phyloP scores from a whole-genome alignment of 2,888 invertebrate genomes.

The Tachina fera region DNA sequence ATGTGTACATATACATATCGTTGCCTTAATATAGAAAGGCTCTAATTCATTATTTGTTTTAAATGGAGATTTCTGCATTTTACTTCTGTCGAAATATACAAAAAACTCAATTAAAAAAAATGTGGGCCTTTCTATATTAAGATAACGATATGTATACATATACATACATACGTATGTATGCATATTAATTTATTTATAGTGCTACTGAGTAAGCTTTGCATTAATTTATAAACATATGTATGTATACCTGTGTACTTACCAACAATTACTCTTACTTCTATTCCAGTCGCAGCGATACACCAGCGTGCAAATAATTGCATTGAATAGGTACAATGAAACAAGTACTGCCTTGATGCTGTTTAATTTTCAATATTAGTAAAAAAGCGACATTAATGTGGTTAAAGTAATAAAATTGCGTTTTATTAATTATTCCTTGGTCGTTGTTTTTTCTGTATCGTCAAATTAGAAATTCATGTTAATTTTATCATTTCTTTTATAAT shows the following conservation, averaged over 20 bases:
- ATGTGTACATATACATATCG: too few relatives aligned
- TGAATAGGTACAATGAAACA: conserved; percentile 23
- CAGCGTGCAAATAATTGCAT: conserved; percentile 39
- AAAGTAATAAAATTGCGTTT: conserved; percentile 26
- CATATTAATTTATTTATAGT: neutral
- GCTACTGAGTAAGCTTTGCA: neutral
- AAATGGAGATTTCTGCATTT: too few relatives aligned
- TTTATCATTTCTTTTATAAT: neutral
- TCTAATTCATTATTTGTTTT: too few relatives aligned
- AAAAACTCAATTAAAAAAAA: too few relatives aligned
- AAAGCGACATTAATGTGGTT: conserved; percentile 36
- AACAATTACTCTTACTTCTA: neutral
- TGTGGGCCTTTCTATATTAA: too few relatives aligned
- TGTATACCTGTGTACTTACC: neutral
- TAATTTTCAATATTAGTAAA: conserved; percentile 27
- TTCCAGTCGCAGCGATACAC: neutral
- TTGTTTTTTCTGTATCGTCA: neutral
- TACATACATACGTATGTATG: too few relatives aligned
- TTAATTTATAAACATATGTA: neutral
- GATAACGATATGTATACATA: too few relatives aligned
- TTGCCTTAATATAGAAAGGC: too few relatives aligned
- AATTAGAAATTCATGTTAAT: neutral
- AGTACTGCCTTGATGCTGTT: conserved; percentile 49
- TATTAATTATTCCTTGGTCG: conserved; percentile 6
- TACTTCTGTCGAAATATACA: too few relatives aligned